A percentile compares a stretch with the other conserved stretches of the same genome.
Conservation (phyloP, 2,888 invertebrate genomes). For the Achlya flavicornis region DNA sequence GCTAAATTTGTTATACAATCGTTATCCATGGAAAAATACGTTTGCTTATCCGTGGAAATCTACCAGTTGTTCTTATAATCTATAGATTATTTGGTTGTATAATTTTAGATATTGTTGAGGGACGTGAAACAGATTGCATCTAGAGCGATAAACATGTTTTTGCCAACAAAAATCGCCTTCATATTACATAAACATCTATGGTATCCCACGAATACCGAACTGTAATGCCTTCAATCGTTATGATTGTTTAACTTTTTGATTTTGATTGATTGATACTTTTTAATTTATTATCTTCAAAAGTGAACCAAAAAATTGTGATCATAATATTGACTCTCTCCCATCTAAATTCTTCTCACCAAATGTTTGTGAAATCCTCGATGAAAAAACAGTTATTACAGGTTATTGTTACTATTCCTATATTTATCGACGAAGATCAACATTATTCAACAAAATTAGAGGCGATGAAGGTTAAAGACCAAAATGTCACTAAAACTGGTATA, state of each 20-base stretch:
- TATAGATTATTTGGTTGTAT: constrained; percentile 38
- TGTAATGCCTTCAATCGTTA: background rate
- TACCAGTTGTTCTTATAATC: constrained; percentile 39
- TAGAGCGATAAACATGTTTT: constrained; percentile 40
- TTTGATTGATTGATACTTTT: background rate
- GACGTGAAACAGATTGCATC: constrained; percentile 38
- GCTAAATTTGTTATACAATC: constrained; percentile 38
- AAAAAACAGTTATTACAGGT: too few relatives aligned
- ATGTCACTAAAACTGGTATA: background rate
- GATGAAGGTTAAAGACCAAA: background rate
- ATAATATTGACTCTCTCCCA: too few relatives aligned
- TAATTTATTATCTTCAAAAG: background rate
- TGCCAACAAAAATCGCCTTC: constrained; percentile 10
- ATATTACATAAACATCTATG: background rate
- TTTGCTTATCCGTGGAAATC: constrained; percentile 41
- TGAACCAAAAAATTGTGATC: too few relatives aligned
- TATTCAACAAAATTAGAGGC: background rate
- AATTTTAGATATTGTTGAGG: constrained; percentile 30
- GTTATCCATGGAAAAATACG: constrained; percentile 34
- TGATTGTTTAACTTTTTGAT: too few relatives aligned
- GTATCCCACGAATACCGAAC: background rate
- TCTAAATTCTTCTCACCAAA: too few relatives aligned
- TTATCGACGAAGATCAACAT: background rate
- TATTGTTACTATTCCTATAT: background rate
- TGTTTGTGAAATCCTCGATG: too few relatives aligned